Conservation (phyloP, 1,140 invertebrate species). For the Drosophila ercepeae region DNA sequence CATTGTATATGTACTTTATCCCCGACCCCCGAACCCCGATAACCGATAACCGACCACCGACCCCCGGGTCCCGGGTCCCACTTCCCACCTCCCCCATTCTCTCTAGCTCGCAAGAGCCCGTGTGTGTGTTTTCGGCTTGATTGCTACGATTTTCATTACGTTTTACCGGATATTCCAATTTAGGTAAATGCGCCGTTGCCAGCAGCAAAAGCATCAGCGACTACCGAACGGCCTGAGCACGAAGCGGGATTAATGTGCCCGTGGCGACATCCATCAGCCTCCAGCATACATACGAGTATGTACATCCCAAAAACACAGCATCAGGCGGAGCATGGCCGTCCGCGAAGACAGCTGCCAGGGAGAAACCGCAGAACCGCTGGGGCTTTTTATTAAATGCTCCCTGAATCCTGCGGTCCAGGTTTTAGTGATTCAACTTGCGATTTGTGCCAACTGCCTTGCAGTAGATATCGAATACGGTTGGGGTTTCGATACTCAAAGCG, state of each 20-base stretch:
- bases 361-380: slow-evolving; percentile 7
- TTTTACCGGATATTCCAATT: slow-evolving; percentile 84
- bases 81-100: slow-evolving; percentile 8
- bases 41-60: not conserved
- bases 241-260: slow-evolving; percentile 68
- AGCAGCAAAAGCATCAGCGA: slow-evolving; percentile 32
- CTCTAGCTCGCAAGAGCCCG: slow-evolving; percentile 23
- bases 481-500: too few species aligned
- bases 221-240: slow-evolving; percentile 18
- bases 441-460: too few species aligned
- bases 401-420: too few species aligned
- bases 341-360: slow-evolving; percentile 26
- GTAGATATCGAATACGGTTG: too few species aligned
- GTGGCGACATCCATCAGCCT: slow-evolving; percentile 49
- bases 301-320: slow-evolving; percentile 55
- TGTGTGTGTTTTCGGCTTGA: slow-evolving; percentile 66
- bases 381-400: not conserved
- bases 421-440: too few species aligned
- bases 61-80: not conserved
- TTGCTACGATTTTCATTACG: slow-evolving; percentile 82
- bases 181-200: slow-evolving; percentile 83
- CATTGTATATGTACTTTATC: slow-evolving; percentile 46
- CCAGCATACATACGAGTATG: slow-evolving; percentile 1
- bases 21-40: too few species aligned
- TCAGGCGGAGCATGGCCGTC: slow-evolving; percentile 70